Evolutionary conservation across 2,888 invertebrate species (phyloP).

Genomic region (Prenolepis imparis): DNA sequence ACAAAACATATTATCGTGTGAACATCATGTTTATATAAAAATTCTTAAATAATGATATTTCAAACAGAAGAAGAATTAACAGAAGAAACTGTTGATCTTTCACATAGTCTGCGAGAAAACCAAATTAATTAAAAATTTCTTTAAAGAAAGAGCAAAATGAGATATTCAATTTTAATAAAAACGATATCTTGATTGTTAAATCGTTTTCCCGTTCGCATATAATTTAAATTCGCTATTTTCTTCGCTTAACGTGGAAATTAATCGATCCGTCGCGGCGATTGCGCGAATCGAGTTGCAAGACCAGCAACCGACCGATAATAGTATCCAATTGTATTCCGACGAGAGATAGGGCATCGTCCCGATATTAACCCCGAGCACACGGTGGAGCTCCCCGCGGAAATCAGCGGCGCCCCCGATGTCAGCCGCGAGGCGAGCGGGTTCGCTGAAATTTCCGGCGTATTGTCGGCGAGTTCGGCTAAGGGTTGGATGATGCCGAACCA

Average conservation of each 20-base stretch:
- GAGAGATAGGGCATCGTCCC: conserved; percentile 39
- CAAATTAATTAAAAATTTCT: neutral
- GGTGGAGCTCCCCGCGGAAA: conserved; percentile 80
- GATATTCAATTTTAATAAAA: neutral
- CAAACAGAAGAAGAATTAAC: neutral
- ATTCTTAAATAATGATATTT: neutral
- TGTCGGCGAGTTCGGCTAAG: conserved; percentile 73
- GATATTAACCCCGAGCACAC: conserved; percentile 41
- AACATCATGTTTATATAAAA: neutral
- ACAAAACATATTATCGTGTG: neutral
- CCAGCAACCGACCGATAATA: conserved; percentile 13
- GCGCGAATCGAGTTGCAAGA: conserved; percentile 18
- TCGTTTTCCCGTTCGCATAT: neutral
- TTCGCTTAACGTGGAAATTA: neutral
- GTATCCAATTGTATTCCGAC: conserved; percentile 48
- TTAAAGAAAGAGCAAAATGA: neutral
- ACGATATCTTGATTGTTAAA: neutral
- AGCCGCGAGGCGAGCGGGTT: conserved; percentile 71
- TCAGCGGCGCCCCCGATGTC: conserved; percentile 78
- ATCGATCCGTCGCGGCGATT: conserved; percentile 38
- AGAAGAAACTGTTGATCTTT: neutral
- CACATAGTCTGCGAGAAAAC: neutral
- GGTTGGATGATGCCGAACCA: conserved; percentile 70
- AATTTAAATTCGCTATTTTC: neutral
- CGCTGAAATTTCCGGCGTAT: conserved; percentile 82